These are phyloP conservation scores for Sigmodon hispidus DNA, from an alignment of 2,113 vertebrate species.

Conservation along the genomic window DNA sequence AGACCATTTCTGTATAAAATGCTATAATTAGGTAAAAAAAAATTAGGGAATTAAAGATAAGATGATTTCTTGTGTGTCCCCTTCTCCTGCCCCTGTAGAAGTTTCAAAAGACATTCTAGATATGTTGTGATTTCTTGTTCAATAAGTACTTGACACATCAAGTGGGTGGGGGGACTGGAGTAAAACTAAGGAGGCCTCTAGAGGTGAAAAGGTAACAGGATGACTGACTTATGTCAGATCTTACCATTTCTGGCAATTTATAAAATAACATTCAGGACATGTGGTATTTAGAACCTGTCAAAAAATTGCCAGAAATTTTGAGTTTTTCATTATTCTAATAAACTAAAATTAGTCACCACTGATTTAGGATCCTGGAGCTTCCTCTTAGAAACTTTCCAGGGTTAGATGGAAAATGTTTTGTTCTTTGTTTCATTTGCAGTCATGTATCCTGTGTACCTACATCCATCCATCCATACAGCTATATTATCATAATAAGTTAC, in stretches of 20 bases:
- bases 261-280: neutral
- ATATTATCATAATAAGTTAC: neutral
- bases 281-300: slow-evolving; percentile 39
- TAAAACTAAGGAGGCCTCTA: neutral
- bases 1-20: slow-evolving; percentile 1
- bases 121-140: neutral
- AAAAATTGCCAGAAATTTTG: slow-evolving; percentile 13
- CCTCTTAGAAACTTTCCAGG: slow-evolving; percentile 55
- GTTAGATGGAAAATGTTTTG: neutral
- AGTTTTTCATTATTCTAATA: slow-evolving; percentile 52
- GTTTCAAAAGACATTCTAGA: slow-evolving; percentile 28
- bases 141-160: slow-evolving; percentile 19
- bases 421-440: slow-evolving; percentile 29
- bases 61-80: neutral
- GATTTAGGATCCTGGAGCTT: slow-evolving; percentile 40
- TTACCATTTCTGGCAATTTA: slow-evolving; percentile 2
- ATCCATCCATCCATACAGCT: neutral
- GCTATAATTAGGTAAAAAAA: neutral
- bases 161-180: neutral
- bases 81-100: too few relatives aligned
- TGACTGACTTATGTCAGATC: neutral
- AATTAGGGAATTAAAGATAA: slow-evolving; percentile 36
- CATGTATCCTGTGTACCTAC: neutral
- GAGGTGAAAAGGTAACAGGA: slow-evolving; percentile 20
- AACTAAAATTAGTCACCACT: slow-evolving; percentile 65